Evolutionary conservation across 1,140 invertebrate genomes (phyloP).

Genomic region (Centruroides vittatus): DNA sequence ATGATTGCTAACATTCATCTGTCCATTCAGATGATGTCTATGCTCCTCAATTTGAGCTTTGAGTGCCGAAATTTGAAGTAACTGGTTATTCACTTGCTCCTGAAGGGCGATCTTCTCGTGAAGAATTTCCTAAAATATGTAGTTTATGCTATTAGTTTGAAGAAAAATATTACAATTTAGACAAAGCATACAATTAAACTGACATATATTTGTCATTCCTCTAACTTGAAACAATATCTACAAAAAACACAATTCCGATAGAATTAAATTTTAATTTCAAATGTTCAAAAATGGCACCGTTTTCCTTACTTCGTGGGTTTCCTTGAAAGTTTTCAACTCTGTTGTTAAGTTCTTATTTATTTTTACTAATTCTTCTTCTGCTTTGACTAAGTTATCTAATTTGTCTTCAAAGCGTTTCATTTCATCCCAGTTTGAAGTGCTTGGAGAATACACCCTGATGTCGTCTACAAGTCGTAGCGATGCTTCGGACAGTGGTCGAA

Average conservation of each 20-base stretch:
- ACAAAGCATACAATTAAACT: too few relatives aligned
- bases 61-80: conserved; percentile 7
- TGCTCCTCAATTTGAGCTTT: conserved; percentile 11
- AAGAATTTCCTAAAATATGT: conserved; percentile 5
- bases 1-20: too few relatives aligned
- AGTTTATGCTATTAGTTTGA: too few relatives aligned
- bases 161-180: too few relatives aligned
- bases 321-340: conserved; percentile 2
- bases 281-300: too few relatives aligned
- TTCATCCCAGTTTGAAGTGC: conserved; percentile 12
- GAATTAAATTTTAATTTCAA: too few relatives aligned
- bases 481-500: too few relatives aligned
- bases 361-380: conserved; percentile 11
- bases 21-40: background rate
- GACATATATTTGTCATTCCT: too few relatives aligned
- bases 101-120: conserved; percentile 7
- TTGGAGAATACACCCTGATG: conserved; percentile 8
- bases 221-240: too few relatives aligned
- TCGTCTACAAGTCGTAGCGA: conserved; percentile 4
- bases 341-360: conserved; percentile 6
- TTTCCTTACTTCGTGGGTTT: too few relatives aligned
- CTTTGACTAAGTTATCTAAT: conserved; percentile 3
- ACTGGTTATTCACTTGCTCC: conserved; percentile 6
- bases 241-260: too few relatives aligned
- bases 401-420: conserved; percentile 11